phyloP scores from a whole-genome alignment of 2,888 invertebrate species.

The Aleiodes leptofemur region DNA sequence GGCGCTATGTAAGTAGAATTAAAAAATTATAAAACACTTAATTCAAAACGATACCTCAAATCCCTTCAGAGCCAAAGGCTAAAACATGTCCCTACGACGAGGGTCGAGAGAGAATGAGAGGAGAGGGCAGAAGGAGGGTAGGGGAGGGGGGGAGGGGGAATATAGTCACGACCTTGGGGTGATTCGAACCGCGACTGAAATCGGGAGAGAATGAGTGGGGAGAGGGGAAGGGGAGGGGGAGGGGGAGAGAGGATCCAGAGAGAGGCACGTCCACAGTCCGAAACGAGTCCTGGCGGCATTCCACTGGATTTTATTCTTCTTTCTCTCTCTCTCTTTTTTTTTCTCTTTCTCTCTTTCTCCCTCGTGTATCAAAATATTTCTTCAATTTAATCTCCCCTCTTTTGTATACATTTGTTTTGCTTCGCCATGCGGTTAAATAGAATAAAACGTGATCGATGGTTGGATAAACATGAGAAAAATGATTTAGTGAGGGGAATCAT shows the following conservation, averaged over 20 bases:
- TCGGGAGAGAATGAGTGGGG: conserved; percentile 14
- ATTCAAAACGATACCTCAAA: conserved; percentile 13
- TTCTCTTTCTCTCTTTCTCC: conserved; percentile 55
- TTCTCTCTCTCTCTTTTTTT: conserved; percentile 46
- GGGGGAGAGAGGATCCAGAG: conserved; percentile 46
- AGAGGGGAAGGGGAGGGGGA: conserved; percentile 38
- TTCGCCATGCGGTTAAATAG: conserved; percentile 5
- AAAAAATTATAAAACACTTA: conserved; percentile 20
- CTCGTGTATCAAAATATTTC: conserved; percentile 35
- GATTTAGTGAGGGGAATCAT: no score
- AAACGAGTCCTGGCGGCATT: conserved; percentile 65
- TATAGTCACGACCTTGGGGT: conserved; percentile 53
- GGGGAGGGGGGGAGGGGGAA: conserved; percentile 6
- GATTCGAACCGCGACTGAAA: conserved; percentile 31
- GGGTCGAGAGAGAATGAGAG: no score
- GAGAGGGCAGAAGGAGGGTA: neutral
- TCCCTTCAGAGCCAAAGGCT: conserved; percentile 1
- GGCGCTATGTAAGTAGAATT: conserved; percentile 80
- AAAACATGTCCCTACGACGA: conserved; percentile 25
- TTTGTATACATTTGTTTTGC: conserved; percentile 21
- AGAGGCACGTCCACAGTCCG: conserved; percentile 49
- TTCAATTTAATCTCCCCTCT: conserved; percentile 32
- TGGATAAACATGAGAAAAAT: no score
- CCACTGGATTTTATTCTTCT: conserved; percentile 65
- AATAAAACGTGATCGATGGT: conserved; percentile 39